These are phyloP conservation scores for Eristalinus sepulchralis DNA, from an alignment of 2,888 invertebrate species.

Conservation along the genomic window DNA sequence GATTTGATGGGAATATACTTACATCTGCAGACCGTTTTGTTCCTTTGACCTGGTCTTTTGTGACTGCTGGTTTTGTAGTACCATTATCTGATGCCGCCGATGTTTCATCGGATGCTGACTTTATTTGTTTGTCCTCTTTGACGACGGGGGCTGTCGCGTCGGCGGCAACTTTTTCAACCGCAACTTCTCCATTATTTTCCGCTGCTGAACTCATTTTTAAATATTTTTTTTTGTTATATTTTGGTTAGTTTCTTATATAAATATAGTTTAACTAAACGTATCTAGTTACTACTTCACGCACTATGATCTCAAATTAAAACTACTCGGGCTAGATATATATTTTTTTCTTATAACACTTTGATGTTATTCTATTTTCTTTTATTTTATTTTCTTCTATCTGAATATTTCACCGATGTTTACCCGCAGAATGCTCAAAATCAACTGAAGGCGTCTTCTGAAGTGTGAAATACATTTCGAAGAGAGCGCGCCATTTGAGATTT, in stretches of 20 bases:
- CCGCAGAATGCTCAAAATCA: conserved; percentile 84
- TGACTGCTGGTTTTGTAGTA: conserved; percentile 83
- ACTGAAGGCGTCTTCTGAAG: conserved; percentile 84
- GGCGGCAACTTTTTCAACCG: conserved; percentile 87
- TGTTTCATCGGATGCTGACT: conserved; percentile 75
- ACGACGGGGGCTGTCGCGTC: conserved; percentile 77
- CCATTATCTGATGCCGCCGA: conserved; percentile 78
- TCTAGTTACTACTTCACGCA: conserved; percentile 59
- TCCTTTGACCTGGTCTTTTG: conserved; percentile 88
- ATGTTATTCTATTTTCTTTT: conserved; percentile 74
- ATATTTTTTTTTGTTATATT: conserved; percentile 72
- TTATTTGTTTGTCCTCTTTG: conserved; percentile 81
- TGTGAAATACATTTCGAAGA: conserved; percentile 87
- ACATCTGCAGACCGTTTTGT: conserved; percentile 91
- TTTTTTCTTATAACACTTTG: conserved; percentile 66
- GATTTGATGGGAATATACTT: conserved; percentile 80
- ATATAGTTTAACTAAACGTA: conserved; percentile 30
- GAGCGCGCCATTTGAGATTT: conserved; percentile 83
- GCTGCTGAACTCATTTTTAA: conserved; percentile 87
- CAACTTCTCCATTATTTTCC: conserved; percentile 89
- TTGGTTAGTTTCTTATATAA: conserved; percentile 64
- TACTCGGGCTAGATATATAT: conserved; percentile 58
- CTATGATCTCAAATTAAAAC: conserved; percentile 35
- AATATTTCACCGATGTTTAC: conserved; percentile 80
- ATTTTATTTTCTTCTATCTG: conserved; percentile 66